These are phyloP conservation scores for Eupsilia transversa DNA, from an alignment of 2,888 invertebrate genomes.

Conservation along the genomic window DNA sequence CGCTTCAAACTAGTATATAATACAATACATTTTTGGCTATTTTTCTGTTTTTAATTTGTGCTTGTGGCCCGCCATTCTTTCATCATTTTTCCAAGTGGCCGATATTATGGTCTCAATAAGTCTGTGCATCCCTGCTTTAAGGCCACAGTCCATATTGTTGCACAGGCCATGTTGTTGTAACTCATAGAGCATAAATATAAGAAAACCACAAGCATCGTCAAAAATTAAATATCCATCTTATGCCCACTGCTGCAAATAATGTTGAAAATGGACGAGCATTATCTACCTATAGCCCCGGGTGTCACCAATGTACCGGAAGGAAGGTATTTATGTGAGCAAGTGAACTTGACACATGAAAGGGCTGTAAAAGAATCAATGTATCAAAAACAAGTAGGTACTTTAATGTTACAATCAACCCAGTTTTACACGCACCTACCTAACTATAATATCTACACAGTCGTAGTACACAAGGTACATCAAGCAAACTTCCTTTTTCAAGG, in stretches of 20 bases:
- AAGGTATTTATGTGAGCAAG: too few species aligned
- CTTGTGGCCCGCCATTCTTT: too few species aligned
- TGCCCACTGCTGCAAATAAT: not conserved
- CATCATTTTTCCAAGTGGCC: too few species aligned
- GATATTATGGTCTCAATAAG: too few species aligned
- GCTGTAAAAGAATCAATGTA: not conserved
- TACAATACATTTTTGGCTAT: too few species aligned
- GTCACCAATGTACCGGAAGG: not conserved
- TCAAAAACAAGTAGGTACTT: not conserved
- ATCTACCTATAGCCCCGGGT: not conserved
- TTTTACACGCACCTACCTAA: conserved; percentile 4
- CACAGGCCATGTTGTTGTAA: not conserved
- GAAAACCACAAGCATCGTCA: not conserved
- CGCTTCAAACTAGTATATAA: too few species aligned
- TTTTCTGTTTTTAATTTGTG: too few species aligned
- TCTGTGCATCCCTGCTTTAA: too few species aligned
- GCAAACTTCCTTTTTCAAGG: conserved; percentile 74
- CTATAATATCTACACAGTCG: not conserved
- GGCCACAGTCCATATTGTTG: not conserved
- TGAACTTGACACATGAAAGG: not conserved
- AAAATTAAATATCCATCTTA: not conserved
- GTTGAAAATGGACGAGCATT: too few species aligned
- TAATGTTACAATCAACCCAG: not conserved
- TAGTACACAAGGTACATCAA: conserved; percentile 34
- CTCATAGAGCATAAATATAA: not conserved